These are phyloP conservation scores for Cacatua alba DNA, from an alignment of 2,113 vertebrate species.

Conservation along the genomic window DNA sequence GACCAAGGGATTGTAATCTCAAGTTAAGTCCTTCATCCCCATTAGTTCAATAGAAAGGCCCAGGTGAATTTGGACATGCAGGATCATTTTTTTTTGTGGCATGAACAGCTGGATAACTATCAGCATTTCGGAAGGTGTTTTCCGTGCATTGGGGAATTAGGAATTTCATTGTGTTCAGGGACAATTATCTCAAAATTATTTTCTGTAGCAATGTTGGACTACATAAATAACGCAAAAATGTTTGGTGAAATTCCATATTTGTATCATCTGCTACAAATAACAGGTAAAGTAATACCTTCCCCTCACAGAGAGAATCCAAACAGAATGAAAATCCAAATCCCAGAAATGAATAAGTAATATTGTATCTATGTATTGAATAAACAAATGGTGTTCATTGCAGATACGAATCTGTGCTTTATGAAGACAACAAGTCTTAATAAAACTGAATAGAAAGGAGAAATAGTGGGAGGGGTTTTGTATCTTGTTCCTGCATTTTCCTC, in stretches of 20 bases:
- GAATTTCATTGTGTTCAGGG: not conserved
- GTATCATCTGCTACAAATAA: not conserved
- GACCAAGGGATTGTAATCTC: not conserved
- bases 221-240: not conserved
- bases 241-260: not conserved
- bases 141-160: not conserved
- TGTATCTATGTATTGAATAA: not conserved
- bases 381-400: not conserved
- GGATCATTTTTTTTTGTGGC: not conserved
- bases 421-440: not conserved
- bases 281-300: not conserved
- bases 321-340: not conserved
- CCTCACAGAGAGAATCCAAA: not conserved
- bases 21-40: not conserved
- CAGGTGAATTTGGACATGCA: not conserved
- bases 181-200: not conserved
- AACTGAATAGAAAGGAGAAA: not conserved
- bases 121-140: accelerated
- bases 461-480: not conserved
- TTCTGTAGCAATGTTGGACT: not conserved
- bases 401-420: not conserved
- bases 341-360: not conserved
- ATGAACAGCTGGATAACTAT: not conserved
- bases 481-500: not conserved
- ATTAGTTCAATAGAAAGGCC: not conserved